phyloP scores from a whole-genome alignment of 2,888 invertebrate genomes.

The Spodoptera exigua region DNA sequence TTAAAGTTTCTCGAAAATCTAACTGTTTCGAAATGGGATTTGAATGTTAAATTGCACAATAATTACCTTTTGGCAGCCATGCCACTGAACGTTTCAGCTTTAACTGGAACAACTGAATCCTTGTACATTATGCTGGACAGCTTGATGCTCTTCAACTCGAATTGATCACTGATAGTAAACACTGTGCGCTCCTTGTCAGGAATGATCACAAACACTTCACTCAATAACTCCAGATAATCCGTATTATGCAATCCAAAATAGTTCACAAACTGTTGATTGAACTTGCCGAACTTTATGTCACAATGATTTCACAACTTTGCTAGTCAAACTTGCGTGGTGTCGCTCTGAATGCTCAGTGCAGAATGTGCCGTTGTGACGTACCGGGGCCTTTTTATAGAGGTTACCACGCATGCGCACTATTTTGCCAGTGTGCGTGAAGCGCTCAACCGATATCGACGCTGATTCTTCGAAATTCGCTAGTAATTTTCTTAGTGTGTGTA shows the following conservation, averaged over 20 bases:
- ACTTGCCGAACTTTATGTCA: constrained; percentile 77
- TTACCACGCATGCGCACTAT: constrained; percentile 64
- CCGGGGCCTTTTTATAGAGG: constrained; percentile 64
- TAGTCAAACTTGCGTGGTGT: constrained; percentile 68
- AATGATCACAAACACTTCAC: constrained; percentile 73
- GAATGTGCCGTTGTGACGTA: constrained; percentile 70
- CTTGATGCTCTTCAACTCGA: constrained; percentile 77
- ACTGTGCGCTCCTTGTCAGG: constrained; percentile 50
- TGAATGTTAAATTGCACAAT: constrained; percentile 50
- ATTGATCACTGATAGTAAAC: constrained; percentile 73
- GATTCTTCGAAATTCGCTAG: constrained; percentile 79
- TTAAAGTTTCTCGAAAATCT: no score
- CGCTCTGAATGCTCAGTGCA: constrained; percentile 64
- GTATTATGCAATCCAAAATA: constrained; percentile 67
- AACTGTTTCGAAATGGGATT: not conserved
- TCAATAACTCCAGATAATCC: constrained; percentile 59
- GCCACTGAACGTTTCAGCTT: constrained; percentile 84
- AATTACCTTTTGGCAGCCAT: constrained; percentile 85
- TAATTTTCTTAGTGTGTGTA: constrained; percentile 63
- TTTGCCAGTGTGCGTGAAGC: constrained; percentile 75
- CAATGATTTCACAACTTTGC: constrained; percentile 84
- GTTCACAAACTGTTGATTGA: constrained; percentile 62
- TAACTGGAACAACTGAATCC: constrained; percentile 83
- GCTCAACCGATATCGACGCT: constrained; percentile 67
- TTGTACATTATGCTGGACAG: constrained; percentile 80